These are phyloP conservation scores for Lophius americanus DNA, from an alignment of 2,797 vertebrate species.

Conservation along the genomic window DNA sequence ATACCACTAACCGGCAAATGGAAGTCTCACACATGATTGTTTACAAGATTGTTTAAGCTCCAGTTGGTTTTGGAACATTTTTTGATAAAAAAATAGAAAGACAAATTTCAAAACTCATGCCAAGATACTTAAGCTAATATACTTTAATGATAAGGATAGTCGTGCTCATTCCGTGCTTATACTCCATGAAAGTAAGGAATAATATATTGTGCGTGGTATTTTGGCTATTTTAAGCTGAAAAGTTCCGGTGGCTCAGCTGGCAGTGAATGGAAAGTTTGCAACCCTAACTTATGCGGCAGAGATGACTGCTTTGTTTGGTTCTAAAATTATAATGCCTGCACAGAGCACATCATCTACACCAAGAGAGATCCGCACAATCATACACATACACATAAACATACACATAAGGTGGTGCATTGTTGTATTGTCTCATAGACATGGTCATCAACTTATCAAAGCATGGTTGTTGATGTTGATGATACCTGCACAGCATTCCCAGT, in stretches of 20 bases:
- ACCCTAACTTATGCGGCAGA: constrained; percentile 10
- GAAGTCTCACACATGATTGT: constrained; percentile 1
- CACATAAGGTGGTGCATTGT: background rate
- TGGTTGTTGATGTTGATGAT: constrained; percentile 20
- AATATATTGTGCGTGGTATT: constrained; percentile 2
- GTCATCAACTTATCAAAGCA: constrained; percentile 32
- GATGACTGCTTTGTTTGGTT: background rate
- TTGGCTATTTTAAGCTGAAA: constrained; percentile 6
- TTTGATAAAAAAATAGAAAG: too few relatives aligned
- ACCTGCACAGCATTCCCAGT: background rate
- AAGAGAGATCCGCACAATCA: too few relatives aligned
- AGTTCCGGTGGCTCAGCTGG: background rate
- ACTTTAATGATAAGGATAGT: too few relatives aligned
- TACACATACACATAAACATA: too few relatives aligned
- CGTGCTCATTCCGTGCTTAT: too few relatives aligned
- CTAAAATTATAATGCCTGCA: too few relatives aligned
- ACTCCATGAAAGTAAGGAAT: background rate
- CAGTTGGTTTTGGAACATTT: too few relatives aligned
- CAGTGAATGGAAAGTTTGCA: constrained; percentile 3
- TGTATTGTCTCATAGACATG: background rate
- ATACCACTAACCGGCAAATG: too few relatives aligned
- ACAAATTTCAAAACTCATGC: too few relatives aligned
- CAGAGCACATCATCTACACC: too few relatives aligned
- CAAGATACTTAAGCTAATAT: too few relatives aligned
- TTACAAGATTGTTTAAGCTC: constrained; percentile 3